Evolutionary conservation across 2,113 vertebrate species (phyloP).

Genomic region (Heterocephalus glaber): DNA sequence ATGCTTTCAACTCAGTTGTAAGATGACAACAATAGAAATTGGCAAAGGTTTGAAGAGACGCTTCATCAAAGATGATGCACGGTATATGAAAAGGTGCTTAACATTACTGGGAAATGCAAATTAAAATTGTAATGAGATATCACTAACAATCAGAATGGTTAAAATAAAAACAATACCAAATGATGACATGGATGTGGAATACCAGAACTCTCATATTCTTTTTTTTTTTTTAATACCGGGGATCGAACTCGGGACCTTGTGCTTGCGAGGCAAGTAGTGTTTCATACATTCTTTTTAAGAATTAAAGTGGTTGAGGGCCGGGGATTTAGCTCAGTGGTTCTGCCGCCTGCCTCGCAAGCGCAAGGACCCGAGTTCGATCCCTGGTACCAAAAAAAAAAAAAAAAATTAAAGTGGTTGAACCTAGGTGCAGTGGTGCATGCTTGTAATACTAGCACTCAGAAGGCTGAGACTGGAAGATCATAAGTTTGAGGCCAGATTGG

Average conservation of each 20-base stretch:
- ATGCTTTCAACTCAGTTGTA: not conserved
- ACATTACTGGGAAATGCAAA: not conserved
- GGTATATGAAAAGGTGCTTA: not conserved
- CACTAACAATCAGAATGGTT: not conserved
- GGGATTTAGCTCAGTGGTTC: too few relatives aligned
- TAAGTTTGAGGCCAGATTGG: not conserved
- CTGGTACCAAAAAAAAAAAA: too few relatives aligned
- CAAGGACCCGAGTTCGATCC: too few relatives aligned
- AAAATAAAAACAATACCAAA: not conserved
- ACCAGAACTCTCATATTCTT: not conserved
- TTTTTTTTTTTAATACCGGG: too few relatives aligned
- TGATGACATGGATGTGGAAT: not conserved
- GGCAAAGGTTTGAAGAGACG: not conserved
- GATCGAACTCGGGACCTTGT: too few relatives aligned
- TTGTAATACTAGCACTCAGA: not conserved
- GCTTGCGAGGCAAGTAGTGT: too few relatives aligned
- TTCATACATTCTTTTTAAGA: not conserved
- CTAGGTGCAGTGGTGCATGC: not conserved
- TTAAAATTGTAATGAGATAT: not conserved
- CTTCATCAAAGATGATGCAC: not conserved
- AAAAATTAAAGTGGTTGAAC: not conserved
- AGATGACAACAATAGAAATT: constrained; percentile 2
- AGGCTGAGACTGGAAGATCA: not conserved
- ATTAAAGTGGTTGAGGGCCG: not conserved
- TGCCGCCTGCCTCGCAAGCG: too few relatives aligned